phyloP scores from a whole-genome alignment of 2,888 invertebrate genomes.

The Eupithecia vulgata region DNA sequence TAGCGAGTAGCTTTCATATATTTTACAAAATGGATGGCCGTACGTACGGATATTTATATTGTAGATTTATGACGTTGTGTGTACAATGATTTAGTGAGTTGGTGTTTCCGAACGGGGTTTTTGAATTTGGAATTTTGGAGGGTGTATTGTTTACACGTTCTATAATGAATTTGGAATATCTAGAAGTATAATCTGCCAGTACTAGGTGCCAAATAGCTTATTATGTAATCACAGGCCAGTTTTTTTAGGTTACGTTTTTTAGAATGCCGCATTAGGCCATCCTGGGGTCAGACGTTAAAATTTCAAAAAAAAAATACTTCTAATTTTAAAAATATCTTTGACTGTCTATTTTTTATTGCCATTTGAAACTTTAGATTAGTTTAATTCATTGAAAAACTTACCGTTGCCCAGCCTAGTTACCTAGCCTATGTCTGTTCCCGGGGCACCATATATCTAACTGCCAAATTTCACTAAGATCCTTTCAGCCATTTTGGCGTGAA shows the following conservation, averaged over 20 bases:
- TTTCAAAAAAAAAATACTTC: not conserved
- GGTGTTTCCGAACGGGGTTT: conserved; percentile 40
- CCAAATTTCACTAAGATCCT: too few relatives aligned
- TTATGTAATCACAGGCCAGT: not conserved
- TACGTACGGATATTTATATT: conserved; percentile 79
- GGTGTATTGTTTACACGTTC: conserved; percentile 1
- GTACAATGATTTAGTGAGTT: conserved; percentile 63
- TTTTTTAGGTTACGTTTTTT: not conserved
- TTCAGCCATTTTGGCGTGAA: too few relatives aligned
- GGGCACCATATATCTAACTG: too few relatives aligned
- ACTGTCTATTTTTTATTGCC: too few relatives aligned
- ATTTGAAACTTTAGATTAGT: too few relatives aligned
- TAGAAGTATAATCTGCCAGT: not conserved
- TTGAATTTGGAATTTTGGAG: conserved; percentile 31
- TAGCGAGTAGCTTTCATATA: conserved; percentile 80
- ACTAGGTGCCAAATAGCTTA: not conserved
- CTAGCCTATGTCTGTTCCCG: too few relatives aligned
- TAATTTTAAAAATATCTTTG: too few relatives aligned
- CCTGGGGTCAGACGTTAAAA: not conserved
- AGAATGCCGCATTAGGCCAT: not conserved
- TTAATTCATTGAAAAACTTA: too few relatives aligned
- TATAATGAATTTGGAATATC: not conserved
- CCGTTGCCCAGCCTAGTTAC: too few relatives aligned
- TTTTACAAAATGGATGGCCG: conserved; percentile 80
- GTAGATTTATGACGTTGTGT: conserved; percentile 75